Evolutionary conservation across 2,888 invertebrate genomes (phyloP), one percentile per base, ranked within the genome.

Genomic region (Caenorhabditis sinica): DNA sequence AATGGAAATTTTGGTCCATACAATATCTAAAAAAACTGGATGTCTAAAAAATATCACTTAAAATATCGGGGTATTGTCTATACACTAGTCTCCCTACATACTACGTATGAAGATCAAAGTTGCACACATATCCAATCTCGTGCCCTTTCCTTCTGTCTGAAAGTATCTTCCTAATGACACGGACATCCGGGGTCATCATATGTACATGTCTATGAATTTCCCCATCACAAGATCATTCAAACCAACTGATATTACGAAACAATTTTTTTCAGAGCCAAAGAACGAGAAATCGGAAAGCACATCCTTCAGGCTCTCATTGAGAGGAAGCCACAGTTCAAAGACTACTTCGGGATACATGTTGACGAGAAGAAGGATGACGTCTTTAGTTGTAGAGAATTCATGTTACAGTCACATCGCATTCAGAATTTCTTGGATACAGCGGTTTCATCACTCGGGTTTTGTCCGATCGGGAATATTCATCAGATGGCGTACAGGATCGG

Each of bases 401-500:
- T 58, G 43, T 36, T 83, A 13, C 87, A 87, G 73, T 81, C 88
- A 2, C 81, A 83, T 40, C 83, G 88, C 5, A 88, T 88, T 69
- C 86, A 88, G 68, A 86, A 83, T 49, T 88, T 88, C 45, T 60
- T 88, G 33, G 88, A 88, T 66, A 82, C 85, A 3, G 83, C 88
- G 5, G 83, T 88, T 30, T 71, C 81, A 4, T 75, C 88, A 6
- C 69, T 88, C 8, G 88, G 86, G 23, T 86, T 82, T 53, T 86
- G 86, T 66, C 85, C 85, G 20, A 85, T 84, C 13, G 58, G 63
- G 0, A 72, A 82, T 43, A 83, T 86, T 28, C 76, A 81, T 60
- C 81, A 81, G 49, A 86, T 88, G 86, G 88, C 88, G 15, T 85
- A 84, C 49, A 68, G 88, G 5, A 85, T 88, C n/a, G 88, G 88